phyloP scores from a whole-genome alignment of 2,113 vertebrate species.

The Scomber japonicus region DNA sequence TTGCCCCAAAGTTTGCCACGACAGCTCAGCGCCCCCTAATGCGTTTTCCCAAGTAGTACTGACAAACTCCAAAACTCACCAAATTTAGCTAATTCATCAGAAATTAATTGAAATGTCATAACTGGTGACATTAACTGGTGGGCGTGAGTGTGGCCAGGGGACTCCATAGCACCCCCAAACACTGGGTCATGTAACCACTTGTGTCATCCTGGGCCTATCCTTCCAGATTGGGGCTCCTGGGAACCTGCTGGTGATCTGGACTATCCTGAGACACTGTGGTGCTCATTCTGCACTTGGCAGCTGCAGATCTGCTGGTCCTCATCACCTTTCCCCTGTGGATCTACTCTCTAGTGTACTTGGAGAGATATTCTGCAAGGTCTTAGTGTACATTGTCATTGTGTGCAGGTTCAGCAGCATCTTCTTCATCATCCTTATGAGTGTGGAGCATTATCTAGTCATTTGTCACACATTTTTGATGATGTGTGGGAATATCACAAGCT shows the following conservation, averaged over 20 bases:
- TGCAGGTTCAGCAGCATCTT: slow-evolving; percentile 87
- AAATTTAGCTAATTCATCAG: too few relatives aligned
- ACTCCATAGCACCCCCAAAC: too few relatives aligned
- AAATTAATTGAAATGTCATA: too few relatives aligned
- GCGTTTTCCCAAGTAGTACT: too few relatives aligned
- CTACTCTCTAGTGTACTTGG: slow-evolving; percentile 80
- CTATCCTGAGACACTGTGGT: slow-evolving; percentile 82
- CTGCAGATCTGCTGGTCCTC: slow-evolving; percentile 84
- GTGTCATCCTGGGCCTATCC: slow-evolving; percentile 81
- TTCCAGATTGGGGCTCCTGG: slow-evolving; percentile 83
- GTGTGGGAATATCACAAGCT: slow-evolving; percentile 44
- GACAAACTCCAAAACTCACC: too few relatives aligned
- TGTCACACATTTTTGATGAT: slow-evolving; percentile 72
- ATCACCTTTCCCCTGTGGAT: slow-evolving; percentile 87
- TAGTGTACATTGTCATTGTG: slow-evolving; percentile 80
- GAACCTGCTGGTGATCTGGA: slow-evolving; percentile 86
- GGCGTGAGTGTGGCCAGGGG: too few relatives aligned
- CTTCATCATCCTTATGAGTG: slow-evolving; percentile 85
- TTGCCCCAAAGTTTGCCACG: too few relatives aligned
- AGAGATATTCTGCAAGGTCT: slow-evolving; percentile 77
- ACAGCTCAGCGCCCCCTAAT: too few relatives aligned
- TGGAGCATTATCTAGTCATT: slow-evolving; percentile 79
- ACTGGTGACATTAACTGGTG: too few relatives aligned
- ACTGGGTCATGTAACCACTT: slow-evolving; percentile 16
- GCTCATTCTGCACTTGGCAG: slow-evolving; percentile 84